Evolutionary conservation across 2,797 vertebrate genomes (phyloP).

Genomic region (Limnodromus scolopaceus): DNA sequence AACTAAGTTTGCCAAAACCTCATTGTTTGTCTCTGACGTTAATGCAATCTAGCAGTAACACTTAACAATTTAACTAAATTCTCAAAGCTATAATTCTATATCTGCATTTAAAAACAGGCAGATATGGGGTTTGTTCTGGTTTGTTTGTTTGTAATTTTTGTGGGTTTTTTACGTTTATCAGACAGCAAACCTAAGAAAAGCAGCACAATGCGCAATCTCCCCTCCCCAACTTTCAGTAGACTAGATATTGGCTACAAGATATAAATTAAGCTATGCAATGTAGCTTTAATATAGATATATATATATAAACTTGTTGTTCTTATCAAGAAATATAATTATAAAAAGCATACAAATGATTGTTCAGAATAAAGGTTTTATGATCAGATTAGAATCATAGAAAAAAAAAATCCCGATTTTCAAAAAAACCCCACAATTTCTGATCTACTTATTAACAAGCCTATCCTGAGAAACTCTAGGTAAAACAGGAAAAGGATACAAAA

Average conservation of each 20-base stretch:
- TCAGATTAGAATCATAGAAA: neutral
- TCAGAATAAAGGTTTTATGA: neutral
- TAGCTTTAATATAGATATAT: neutral
- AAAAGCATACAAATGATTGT: neutral
- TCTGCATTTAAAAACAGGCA: neutral
- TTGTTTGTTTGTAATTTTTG: neutral
- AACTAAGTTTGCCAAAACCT: neutral
- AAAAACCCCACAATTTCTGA: neutral
- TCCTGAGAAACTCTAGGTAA: neutral
- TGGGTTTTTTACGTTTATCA: neutral
- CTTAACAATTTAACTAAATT: neutral
- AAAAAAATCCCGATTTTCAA: rapidly evolving
- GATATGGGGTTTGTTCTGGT: neutral
- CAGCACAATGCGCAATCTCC: neutral
- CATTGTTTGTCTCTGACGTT: neutral
- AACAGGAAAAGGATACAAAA: slow-evolving; percentile 77
- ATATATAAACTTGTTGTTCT: neutral
- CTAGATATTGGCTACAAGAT: neutral
- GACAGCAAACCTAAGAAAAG: neutral
- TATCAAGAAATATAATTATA: neutral
- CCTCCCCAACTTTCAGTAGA: neutral
- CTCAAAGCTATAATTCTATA: neutral
- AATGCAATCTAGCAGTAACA: neutral
- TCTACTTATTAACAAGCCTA: neutral
- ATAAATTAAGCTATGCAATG: neutral